Conservation (phyloP, 2,888 invertebrate species). For the Pyrrhia umbra region DNA sequence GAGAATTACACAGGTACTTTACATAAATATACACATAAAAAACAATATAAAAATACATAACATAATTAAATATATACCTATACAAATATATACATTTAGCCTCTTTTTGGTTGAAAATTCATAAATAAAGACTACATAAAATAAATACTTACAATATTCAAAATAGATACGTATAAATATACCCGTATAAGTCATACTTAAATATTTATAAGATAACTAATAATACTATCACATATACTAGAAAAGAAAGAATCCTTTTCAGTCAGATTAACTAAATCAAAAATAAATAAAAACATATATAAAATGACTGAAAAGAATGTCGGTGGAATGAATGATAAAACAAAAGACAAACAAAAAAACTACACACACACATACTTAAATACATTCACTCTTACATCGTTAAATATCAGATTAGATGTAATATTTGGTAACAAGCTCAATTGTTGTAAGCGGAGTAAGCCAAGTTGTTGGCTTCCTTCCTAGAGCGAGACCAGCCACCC, state of each 20-base stretch:
- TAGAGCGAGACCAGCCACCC: slow-evolving; percentile 84
- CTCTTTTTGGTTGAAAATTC: slow-evolving; percentile 31
- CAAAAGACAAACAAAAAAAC: slow-evolving; percentile 12
- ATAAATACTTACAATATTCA: slow-evolving; percentile 19
- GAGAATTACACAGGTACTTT: slow-evolving; percentile 43
- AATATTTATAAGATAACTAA: slow-evolving; percentile 55
- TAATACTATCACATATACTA: slow-evolving; percentile 62
- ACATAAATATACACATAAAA: slow-evolving; percentile 8
- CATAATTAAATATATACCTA: slow-evolving; percentile 20
- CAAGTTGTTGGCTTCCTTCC: slow-evolving; percentile 80
- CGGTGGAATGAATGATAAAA: slow-evolving; percentile 55
- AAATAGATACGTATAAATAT: slow-evolving; percentile 42
- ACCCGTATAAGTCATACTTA: slow-evolving; percentile 35
- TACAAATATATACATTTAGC: slow-evolving; percentile 13
- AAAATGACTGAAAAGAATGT: slow-evolving; percentile 82
- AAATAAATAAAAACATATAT: slow-evolving; percentile 52
- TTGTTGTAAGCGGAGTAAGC: slow-evolving; percentile 84
- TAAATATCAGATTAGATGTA: slow-evolving; percentile 36
- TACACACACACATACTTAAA: slow-evolving; percentile 69
- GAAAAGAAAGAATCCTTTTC: slow-evolving; percentile 77
- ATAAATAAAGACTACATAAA: slow-evolving; percentile 7
- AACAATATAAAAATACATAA: slow-evolving; percentile 20
- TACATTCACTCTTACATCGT: slow-evolving; percentile 68
- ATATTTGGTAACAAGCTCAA: slow-evolving; percentile 72
- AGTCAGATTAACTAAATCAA: slow-evolving; percentile 74